phyloP scores from a whole-genome alignment of 2,113 vertebrate genomes.

The Phaethornis superciliosus region DNA sequence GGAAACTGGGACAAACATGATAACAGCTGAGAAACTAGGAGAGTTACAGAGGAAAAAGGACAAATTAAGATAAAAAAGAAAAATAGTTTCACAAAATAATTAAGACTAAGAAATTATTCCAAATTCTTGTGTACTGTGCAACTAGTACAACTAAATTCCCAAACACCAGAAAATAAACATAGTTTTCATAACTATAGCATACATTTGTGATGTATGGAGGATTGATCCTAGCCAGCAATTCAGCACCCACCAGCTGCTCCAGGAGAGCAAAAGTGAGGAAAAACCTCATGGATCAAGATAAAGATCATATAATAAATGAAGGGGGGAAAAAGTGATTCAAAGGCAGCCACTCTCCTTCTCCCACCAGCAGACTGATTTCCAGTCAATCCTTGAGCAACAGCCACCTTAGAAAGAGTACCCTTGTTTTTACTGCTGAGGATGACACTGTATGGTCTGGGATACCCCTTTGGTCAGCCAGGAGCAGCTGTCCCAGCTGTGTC shows the following conservation, averaged over 20 bases:
- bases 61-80: background rate
- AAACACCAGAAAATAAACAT: background rate
- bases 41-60: background rate
- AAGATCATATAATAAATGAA: background rate
- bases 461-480: background rate
- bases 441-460: rapidly evolving
- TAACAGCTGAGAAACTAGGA: background rate
- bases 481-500: background rate
- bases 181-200: background rate
- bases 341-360: background rate
- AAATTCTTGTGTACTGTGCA: background rate
- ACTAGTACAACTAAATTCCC: background rate
- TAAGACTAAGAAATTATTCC: background rate
- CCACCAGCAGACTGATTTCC: background rate
- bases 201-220: background rate
- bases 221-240: background rate
- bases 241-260: background rate
- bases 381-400: background rate
- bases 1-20: slow-evolving; percentile 12
- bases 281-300: background rate
- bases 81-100: background rate
- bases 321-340: background rate
- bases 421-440: background rate
- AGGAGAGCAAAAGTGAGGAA: background rate
- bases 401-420: background rate